These are phyloP conservation scores for Penelope pileata DNA, from an alignment of 2,113 vertebrate species.

Conservation along the genomic window DNA sequence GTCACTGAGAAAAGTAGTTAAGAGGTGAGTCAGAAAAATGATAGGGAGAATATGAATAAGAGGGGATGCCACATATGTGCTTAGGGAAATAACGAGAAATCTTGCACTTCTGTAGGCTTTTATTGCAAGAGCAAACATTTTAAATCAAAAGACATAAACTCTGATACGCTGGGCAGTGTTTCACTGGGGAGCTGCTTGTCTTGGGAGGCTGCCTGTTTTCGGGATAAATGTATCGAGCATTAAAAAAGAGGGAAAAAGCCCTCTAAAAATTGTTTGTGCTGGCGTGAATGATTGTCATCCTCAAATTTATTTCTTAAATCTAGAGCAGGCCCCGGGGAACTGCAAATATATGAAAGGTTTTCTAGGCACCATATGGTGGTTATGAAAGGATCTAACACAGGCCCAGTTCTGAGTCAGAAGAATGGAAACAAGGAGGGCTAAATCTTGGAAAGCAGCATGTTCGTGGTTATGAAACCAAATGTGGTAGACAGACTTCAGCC, in stretches of 20 bases:
- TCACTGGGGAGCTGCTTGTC: not conserved
- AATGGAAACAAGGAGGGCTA: constrained; percentile 29
- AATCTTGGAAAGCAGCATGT: not conserved
- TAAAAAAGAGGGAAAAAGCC: not conserved
- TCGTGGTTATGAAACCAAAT: constrained; percentile 38
- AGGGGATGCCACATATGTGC: not conserved
- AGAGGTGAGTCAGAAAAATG: not conserved
- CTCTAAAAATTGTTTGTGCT: not conserved
- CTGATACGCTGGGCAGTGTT: not conserved
- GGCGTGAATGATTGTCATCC: not conserved
- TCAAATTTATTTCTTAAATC: not conserved
- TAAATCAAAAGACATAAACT: not conserved
- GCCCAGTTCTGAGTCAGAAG: constrained; percentile 49
- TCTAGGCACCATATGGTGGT: constrained; percentile 60
- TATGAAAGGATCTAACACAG: constrained; percentile 45
- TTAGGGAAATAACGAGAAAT: not conserved
- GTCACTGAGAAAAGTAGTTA: not conserved
- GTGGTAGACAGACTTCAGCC: constrained; percentile 34
- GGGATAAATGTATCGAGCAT: not conserved
- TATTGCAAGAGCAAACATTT: not conserved
- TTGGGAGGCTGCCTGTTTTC: not conserved
- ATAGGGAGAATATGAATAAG: not conserved
- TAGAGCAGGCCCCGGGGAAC: not conserved
- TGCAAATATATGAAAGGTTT: constrained; percentile 31
- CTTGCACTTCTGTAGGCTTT: not conserved